A percentile compares a stretch with the other conserved stretches of the same genome.
phyloP scores from a whole-genome alignment of 1,140 invertebrate genomes.

The Maconellicoccus hirsutus region DNA sequence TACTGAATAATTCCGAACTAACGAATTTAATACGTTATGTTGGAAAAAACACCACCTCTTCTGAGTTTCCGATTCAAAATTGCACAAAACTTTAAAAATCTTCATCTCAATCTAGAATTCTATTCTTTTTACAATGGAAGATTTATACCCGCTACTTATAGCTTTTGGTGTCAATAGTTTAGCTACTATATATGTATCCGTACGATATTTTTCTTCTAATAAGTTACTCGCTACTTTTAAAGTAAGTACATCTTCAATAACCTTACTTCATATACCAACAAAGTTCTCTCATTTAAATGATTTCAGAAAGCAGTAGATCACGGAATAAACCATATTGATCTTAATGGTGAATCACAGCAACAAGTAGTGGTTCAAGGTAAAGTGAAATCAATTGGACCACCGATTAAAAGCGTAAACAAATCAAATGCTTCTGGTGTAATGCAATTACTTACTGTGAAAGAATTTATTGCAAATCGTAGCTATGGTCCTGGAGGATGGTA shows the following conservation, averaged over 20 bases:
- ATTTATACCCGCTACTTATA: too few species aligned
- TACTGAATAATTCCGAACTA: too few species aligned
- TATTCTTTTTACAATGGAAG: too few species aligned
- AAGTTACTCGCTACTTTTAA: background rate
- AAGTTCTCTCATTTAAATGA: background rate
- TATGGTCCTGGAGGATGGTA: too few species aligned
- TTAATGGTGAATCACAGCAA: slow-evolving; percentile 46
- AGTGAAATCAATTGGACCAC: slow-evolving; percentile 56
- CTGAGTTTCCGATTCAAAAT: too few species aligned
- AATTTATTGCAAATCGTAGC: slow-evolving; percentile 60
- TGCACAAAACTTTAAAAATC: too few species aligned
- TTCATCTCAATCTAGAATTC: too few species aligned
- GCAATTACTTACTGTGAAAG: slow-evolving; percentile 55
- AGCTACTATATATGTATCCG: background rate
- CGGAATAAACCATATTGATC: slow-evolving; percentile 36
- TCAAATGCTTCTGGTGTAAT: slow-evolving; percentile 56
- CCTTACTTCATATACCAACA: background rate
- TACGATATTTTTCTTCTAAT: background rate
- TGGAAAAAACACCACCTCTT: too few species aligned
- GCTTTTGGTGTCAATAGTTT: background rate
- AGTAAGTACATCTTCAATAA: background rate
- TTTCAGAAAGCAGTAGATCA: background rate
- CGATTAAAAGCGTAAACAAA: slow-evolving; percentile 55
- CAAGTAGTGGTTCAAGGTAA: slow-evolving; percentile 59
- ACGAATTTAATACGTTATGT: too few species aligned